Percentiles rank a stretch among this genome's conserved stretches.
These are phyloP conservation scores for Mastacembelus armatus DNA, from an alignment of 2,797 vertebrate species.

Conservation along the genomic window DNA sequence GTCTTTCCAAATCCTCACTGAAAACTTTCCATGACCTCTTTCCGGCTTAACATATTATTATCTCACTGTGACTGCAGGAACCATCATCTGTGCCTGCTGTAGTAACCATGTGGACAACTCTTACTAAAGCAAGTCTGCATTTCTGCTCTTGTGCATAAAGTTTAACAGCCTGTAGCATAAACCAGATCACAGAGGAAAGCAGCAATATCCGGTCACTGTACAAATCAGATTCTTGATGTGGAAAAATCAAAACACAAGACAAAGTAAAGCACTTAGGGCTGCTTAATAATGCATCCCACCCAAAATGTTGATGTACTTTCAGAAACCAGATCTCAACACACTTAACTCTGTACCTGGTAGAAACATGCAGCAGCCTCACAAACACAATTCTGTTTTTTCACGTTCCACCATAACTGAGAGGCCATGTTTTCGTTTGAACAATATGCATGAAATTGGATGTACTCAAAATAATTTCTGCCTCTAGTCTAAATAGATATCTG, in stretches of 20 bases:
- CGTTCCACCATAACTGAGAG: slow-evolving; percentile 1
- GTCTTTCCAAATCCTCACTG: not conserved
- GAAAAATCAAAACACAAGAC: slow-evolving; percentile 53
- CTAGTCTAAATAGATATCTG: slow-evolving; percentile 46
- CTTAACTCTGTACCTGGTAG: too few species aligned
- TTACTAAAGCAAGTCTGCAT: slow-evolving; percentile 32
- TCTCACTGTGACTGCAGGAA: slow-evolving; percentile 30
- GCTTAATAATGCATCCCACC: slow-evolving; percentile 66
- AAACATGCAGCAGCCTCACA: not conserved
- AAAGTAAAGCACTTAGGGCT: slow-evolving; percentile 60
- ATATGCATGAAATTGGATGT: slow-evolving; percentile 23
- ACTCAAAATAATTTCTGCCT: slow-evolving; percentile 47
- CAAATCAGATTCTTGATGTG: slow-evolving; percentile 19
- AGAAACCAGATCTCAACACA: slow-evolving; percentile 11
- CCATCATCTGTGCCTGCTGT: slow-evolving; percentile 21
- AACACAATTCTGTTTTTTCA: slow-evolving; percentile 33
- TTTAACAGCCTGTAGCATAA: slow-evolving; percentile 16
- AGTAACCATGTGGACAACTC: slow-evolving; percentile 1
- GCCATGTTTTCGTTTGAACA: slow-evolving; percentile 8
- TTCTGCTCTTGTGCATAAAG: slow-evolving; percentile 17
- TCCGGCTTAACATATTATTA: slow-evolving; percentile 19
- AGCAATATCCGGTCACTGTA: slow-evolving; percentile 43
- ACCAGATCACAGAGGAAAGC: slow-evolving; percentile 9
- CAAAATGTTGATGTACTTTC: slow-evolving; percentile 30
- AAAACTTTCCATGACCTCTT: slow-evolving; percentile 25